Percentiles rank a stretch among this genome's conserved stretches.
phyloP scores from a whole-genome alignment of 2,888 invertebrate species.

The Lobophora halterata region DNA sequence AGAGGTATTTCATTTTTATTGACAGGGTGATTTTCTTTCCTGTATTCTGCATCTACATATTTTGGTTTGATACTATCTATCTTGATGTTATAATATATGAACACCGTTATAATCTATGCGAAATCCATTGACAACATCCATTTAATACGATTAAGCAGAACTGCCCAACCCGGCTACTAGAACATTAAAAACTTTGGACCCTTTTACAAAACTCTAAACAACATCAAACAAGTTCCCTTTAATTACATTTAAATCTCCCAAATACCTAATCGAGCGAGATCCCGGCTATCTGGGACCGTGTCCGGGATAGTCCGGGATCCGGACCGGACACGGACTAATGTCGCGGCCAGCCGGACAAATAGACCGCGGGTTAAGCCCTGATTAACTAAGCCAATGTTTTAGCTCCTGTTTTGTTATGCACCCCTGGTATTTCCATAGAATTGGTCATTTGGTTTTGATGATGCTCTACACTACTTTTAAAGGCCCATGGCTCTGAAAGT shows the following conservation, averaged over 20 bases:
- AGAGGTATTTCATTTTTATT: too few relatives aligned
- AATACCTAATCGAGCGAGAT: slow-evolving; percentile 34
- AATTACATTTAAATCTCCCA: slow-evolving; percentile 36
- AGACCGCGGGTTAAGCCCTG: slow-evolving; percentile 64
- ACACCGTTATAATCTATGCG: too few relatives aligned
- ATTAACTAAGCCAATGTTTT: slow-evolving; percentile 68
- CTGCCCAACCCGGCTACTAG: slow-evolving; percentile 7
- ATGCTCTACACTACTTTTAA: too few relatives aligned
- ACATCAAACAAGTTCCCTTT: slow-evolving; percentile 33
- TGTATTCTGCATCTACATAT: too few relatives aligned
- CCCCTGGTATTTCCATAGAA: slow-evolving; percentile 55
- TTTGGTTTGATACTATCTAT: too few relatives aligned
- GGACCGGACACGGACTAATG: slow-evolving; percentile 51
- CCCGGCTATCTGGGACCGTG: slow-evolving; percentile 40
- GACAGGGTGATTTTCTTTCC: too few relatives aligned
- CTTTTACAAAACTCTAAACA: slow-evolving; percentile 30
- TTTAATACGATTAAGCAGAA: slow-evolving; percentile 9
- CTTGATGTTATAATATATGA: too few relatives aligned
- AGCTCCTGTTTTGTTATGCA: slow-evolving; percentile 66
- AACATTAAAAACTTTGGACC: slow-evolving; percentile 26
- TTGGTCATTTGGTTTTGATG: slow-evolving; percentile 31
- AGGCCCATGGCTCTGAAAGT: too few relatives aligned
- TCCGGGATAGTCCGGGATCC: slow-evolving; percentile 20
- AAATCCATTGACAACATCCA: not conserved
- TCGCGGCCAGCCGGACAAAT: slow-evolving; percentile 56